phyloP scores from a whole-genome alignment of 2,797 vertebrate genomes.

The Bradypodion ventrale region DNA sequence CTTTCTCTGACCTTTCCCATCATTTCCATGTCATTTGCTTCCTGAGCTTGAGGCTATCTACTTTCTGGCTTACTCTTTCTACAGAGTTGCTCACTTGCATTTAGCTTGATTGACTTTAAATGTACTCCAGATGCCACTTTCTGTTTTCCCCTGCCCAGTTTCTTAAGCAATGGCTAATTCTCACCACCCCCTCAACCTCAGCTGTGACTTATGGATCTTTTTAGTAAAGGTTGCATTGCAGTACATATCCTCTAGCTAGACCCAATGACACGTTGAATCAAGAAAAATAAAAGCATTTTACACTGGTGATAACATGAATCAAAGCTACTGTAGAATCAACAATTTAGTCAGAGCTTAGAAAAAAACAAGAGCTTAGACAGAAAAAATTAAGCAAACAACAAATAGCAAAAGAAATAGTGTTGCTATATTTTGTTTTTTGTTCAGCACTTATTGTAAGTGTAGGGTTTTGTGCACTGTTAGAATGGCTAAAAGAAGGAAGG shows the following conservation, averaged over 20 bases:
- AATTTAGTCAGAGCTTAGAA: neutral
- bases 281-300: constrained; percentile 19
- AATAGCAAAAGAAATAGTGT: neutral
- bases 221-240: constrained; percentile 3
- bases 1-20: neutral
- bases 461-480: neutral
- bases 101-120: constrained; percentile 34
- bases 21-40: constrained; percentile 12
- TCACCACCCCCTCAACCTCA: neutral
- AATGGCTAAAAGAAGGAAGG: neutral
- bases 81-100: neutral
- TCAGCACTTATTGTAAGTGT: neutral
- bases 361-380: no score
- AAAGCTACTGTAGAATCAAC: neutral
- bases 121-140: neutral
- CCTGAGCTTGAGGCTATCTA: neutral
- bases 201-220: constrained; percentile 18
- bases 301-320: constrained; percentile 7
- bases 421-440: no score
- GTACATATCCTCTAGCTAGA: neutral
- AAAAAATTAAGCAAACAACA: no score
- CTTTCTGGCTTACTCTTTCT: constrained; percentile 24
- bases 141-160: neutral
- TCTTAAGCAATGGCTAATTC: constrained; percentile 14
- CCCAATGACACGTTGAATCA: neutral